Percentiles rank a stretch among this genome's conserved stretches.
Conservation (phyloP, 2,113 vertebrate genomes). For the Penelope pileata region DNA sequence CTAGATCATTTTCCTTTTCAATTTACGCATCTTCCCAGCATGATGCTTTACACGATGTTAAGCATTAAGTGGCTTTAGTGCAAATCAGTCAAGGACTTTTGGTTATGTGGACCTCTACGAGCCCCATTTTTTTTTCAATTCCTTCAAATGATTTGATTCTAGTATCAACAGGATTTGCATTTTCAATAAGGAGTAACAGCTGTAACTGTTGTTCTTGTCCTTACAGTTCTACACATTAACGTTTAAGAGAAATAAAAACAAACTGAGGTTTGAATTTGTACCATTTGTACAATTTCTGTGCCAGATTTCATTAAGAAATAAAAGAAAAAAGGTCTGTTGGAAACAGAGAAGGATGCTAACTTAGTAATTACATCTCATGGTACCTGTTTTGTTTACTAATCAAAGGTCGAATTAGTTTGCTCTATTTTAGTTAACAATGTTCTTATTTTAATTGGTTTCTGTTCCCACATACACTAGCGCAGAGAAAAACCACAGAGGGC, state of each 20-base stretch:
- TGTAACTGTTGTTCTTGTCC: neutral
- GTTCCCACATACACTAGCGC: neutral
- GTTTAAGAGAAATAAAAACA: neutral
- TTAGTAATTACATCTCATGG: constrained; percentile 17
- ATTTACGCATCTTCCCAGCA: neutral
- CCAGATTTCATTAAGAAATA: neutral
- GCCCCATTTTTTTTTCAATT: neutral
- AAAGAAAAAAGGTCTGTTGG: neutral
- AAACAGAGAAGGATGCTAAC: neutral
- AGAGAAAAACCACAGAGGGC: neutral
- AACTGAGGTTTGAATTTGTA: neutral
- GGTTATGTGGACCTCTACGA: neutral
- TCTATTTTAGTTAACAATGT: constrained; percentile 62
- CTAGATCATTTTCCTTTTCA: neutral
- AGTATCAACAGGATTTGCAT: neutral
- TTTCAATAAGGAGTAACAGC: neutral
- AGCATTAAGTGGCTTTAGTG: neutral
- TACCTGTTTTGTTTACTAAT: constrained; percentile 47
- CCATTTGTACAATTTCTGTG: neutral
- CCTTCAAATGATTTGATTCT: neutral
- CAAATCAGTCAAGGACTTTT: neutral
- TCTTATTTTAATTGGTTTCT: constrained; percentile 54
- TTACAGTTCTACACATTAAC: neutral
- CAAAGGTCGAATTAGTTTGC: constrained; percentile 49
- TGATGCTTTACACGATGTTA: neutral